Evolutionary conservation across 2,113 vertebrate species (phyloP).

Genomic region (Megaptera novaeangliae): DNA sequence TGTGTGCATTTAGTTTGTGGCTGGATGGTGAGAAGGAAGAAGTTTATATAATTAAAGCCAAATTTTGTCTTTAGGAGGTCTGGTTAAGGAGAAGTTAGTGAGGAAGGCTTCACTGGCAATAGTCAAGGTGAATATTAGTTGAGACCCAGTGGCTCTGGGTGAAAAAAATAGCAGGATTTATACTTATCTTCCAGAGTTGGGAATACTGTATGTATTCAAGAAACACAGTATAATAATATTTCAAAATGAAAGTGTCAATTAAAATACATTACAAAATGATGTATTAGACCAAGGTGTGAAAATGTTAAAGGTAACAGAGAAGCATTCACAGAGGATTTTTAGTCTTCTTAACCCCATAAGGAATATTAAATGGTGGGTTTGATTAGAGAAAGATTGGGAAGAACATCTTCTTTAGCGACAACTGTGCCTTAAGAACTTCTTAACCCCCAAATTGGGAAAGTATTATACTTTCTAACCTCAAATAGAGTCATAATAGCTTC

Average conservation of each 20-base stretch:
- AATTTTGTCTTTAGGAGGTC: not conserved
- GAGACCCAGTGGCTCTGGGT: not conserved
- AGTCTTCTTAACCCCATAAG: not conserved
- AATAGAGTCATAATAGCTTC: not conserved
- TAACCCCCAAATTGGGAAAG: not conserved
- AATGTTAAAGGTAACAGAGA: not conserved
- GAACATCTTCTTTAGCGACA: not conserved
- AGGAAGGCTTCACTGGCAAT: not conserved
- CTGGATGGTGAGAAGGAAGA: not conserved
- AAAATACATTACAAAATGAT: not conserved
- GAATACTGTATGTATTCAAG: not conserved
- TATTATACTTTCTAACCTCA: not conserved
- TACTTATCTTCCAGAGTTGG: not conserved
- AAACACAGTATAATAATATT: not conserved
- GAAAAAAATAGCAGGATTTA: not conserved
- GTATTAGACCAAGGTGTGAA: not conserved
- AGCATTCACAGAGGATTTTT: not conserved
- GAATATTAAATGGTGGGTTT: not conserved
- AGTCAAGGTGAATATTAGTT: not conserved
- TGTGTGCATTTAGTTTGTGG: not conserved
- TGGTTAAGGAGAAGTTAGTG: not conserved
- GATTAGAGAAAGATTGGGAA: not conserved
- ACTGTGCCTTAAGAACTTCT: not conserved
- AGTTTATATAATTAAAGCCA: not conserved
- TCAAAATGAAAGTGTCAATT: not conserved